A percentile compares a stretch with the other conserved stretches of the same genome.
These are phyloP conservation scores for Drosophila cognata DNA, from an alignment of 2,888 invertebrate genomes.

Conservation along the genomic window DNA sequence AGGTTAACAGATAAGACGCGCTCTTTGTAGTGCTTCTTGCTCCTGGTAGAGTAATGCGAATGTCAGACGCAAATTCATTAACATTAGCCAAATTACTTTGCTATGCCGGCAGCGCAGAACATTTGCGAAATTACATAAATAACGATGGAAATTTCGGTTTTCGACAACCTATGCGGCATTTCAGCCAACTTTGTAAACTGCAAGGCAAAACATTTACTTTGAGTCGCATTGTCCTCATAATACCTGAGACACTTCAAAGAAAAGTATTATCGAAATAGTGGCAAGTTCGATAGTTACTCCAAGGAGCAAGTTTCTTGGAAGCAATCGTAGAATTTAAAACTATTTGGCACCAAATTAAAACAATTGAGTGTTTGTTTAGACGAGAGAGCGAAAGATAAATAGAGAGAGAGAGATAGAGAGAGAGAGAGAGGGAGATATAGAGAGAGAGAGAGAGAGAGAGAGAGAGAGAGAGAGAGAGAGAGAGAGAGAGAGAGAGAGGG, in stretches of 20 bases:
- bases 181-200: not conserved
- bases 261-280: not conserved
- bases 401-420: too few relatives aligned
- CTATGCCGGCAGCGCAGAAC: constrained; percentile 18
- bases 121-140: constrained; percentile 32
- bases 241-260: not conserved
- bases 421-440: not conserved
- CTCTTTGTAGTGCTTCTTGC: constrained; percentile 17
- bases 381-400: too few relatives aligned
- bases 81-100: constrained; percentile 69
- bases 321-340: not conserved
- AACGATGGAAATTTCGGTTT: constrained; percentile 4
- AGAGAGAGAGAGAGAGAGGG: too few relatives aligned
- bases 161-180: constrained; percentile 5
- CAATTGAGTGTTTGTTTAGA: too few relatives aligned
- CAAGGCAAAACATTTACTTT: not conserved
- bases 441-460: too few relatives aligned
- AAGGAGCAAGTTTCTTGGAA: not conserved
- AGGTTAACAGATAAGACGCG: constrained; percentile 67
- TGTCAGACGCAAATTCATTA: constrained; percentile 70
- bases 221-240: not conserved
- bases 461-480: too few relatives aligned
- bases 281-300: not conserved
- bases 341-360: not conserved
- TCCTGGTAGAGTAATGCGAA: constrained; percentile 13